These are phyloP conservation scores for Drosophila bifasciata DNA, from an alignment of 1,140 invertebrate species.

Conservation along the genomic window DNA sequence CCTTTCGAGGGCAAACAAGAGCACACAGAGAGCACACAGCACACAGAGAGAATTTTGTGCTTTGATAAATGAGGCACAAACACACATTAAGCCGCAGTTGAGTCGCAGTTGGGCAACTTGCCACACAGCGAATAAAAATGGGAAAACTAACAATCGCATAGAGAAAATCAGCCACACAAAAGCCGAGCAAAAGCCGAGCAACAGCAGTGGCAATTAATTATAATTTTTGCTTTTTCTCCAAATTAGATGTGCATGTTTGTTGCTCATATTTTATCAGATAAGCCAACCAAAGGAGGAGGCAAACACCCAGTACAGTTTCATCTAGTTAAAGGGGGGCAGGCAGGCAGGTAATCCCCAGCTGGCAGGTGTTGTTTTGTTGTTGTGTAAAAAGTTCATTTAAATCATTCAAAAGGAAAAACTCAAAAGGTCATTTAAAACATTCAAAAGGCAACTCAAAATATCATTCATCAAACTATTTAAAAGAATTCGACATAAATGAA, in stretches of 20 bases:
- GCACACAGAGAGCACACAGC: constrained; percentile 7
- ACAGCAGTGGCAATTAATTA: constrained; percentile 60
- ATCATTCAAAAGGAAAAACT: too few relatives aligned
- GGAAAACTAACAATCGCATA: constrained; percentile 38
- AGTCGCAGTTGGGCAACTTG: constrained; percentile 35
- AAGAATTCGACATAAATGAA: too few relatives aligned
- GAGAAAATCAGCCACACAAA: constrained; percentile 43
- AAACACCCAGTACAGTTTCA: background rate
- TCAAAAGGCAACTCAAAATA: too few relatives aligned
- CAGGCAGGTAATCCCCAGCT: too few relatives aligned
- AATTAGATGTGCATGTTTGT: constrained; percentile 77
- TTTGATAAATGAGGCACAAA: constrained; percentile 73
- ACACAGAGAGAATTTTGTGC: constrained; percentile 54
- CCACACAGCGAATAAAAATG: constrained; percentile 8
- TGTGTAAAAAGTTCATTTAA: too few relatives aligned
- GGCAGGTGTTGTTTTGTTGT: too few relatives aligned
- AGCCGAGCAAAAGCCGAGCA: background rate
- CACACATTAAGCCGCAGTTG: constrained; percentile 51
- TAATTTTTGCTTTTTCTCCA: constrained; percentile 52
- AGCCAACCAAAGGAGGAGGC: constrained; percentile 13
- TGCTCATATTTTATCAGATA: constrained; percentile 73
- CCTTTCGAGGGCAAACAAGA: constrained; percentile 61
- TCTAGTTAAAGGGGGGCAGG: too few relatives aligned
- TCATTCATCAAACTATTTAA: too few relatives aligned
- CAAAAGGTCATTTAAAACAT: too few relatives aligned